These are phyloP conservation scores for Rhabdornis inornatus DNA, from an alignment of 2,113 vertebrate species.

Conservation along the genomic window DNA sequence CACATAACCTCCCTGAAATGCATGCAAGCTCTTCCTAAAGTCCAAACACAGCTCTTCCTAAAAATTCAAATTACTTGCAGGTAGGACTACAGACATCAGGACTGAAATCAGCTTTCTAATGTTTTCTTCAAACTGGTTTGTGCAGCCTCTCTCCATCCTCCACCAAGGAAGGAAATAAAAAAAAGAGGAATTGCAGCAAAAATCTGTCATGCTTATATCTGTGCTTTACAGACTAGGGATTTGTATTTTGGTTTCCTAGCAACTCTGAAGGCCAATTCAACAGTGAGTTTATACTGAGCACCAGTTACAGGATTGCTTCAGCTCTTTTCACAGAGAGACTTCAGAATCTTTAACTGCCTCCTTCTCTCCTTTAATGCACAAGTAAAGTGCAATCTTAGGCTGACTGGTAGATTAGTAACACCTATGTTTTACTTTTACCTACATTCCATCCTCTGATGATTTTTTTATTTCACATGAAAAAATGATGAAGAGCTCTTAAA, in stretches of 20 bases:
- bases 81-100: neutral
- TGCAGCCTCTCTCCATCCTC: neutral
- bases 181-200: neutral
- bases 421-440: neutral
- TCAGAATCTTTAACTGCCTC: neutral
- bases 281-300: neutral
- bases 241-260: conserved; percentile 30
- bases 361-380: neutral
- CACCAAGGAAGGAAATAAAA: neutral
- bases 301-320: neutral
- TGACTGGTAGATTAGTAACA: neutral
- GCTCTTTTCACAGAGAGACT: neutral
- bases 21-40: neutral
- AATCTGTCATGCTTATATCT: neutral
- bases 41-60: neutral
- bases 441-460: neutral
- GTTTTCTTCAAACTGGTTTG: neutral
- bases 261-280: neutral
- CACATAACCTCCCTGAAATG: neutral
- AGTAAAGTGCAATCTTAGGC: neutral
- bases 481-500: neutral
- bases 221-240: neutral
- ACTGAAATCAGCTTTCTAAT: neutral
- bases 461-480: neutral
- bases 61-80: neutral